Percentiles rank a stretch among this genome's conserved stretches.
Evolutionary conservation across 2,888 invertebrate genomes (phyloP).

Genomic region (Ypsolopha scabrella): DNA sequence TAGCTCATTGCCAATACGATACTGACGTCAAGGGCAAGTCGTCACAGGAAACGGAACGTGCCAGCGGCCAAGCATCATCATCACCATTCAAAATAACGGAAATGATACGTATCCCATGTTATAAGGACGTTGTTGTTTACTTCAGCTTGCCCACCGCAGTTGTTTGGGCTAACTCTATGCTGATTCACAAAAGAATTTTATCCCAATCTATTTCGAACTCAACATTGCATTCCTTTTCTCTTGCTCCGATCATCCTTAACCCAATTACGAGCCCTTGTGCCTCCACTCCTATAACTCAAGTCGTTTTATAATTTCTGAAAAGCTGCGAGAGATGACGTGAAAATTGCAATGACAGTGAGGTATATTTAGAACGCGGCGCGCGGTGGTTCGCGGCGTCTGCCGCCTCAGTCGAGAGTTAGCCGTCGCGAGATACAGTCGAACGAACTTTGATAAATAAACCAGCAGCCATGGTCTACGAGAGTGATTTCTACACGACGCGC

Average conservation of each 20-base stretch:
- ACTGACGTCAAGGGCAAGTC: not conserved
- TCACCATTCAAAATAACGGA: not conserved
- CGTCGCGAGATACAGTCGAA: constrained; percentile 64
- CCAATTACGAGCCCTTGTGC: constrained; percentile 32
- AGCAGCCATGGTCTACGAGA: constrained; percentile 89
- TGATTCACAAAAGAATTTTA: not conserved
- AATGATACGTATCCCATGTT: not conserved
- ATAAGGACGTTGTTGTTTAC: too few relatives aligned
- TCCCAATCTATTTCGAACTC: not conserved
- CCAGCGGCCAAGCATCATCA: not conserved
- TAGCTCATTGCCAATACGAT: not conserved
- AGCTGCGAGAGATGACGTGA: constrained; percentile 44
- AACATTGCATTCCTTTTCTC: not conserved
- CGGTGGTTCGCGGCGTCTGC: constrained; percentile 25
- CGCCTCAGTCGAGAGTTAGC: constrained; percentile 58
- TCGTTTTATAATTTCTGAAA: constrained; percentile 40
- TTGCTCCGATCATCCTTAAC: constrained; percentile 49
- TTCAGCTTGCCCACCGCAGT: too few relatives aligned
- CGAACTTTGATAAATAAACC: constrained; percentile 37
- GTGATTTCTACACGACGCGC: constrained; percentile 92
- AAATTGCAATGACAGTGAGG: constrained; percentile 66
- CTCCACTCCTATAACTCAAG: constrained; percentile 24
- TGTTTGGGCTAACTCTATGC: too few relatives aligned
- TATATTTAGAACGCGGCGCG: constrained; percentile 55
- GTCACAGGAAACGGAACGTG: not conserved